Conservation (phyloP, 23 tunicate species). For the Trididemnum nubilum region DNA sequence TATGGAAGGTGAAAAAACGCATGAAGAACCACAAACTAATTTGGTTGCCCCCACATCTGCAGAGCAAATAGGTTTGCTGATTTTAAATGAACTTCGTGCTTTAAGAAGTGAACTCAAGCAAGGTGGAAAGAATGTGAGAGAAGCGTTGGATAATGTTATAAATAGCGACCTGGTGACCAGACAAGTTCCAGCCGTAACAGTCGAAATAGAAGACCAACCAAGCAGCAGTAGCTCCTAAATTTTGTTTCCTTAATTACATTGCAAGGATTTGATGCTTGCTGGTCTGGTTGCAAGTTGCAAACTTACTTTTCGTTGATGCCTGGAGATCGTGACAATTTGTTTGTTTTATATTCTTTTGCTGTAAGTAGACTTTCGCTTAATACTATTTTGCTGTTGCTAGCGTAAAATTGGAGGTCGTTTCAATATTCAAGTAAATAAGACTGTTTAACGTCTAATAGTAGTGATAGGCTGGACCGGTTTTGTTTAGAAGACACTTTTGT, state of each 20-base stretch:
- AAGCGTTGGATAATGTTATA: slow-evolving; percentile 15
- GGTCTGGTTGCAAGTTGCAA: too few species aligned
- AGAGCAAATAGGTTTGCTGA: slow-evolving; percentile 22
- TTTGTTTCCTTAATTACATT: not conserved
- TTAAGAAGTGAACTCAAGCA: slow-evolving; percentile 20
- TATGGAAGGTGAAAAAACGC: not conserved
- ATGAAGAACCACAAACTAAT: not conserved
- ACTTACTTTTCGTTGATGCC: too few species aligned
- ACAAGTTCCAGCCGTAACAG: not conserved
- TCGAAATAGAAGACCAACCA: not conserved
- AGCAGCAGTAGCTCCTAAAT: not conserved
- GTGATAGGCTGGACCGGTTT: too few species aligned
- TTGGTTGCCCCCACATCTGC: not conserved
- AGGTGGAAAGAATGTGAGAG: slow-evolving; percentile 31
- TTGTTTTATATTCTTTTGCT: too few species aligned
- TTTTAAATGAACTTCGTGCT: slow-evolving; percentile 34
- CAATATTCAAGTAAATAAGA: too few species aligned
- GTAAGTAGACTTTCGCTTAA: too few species aligned
- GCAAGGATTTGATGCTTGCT: too few species aligned
- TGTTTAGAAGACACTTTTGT: too few species aligned
- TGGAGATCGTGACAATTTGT: too few species aligned
- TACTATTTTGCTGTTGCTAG: too few species aligned
- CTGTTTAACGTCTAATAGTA: too few species aligned
- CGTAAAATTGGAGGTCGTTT: too few species aligned
- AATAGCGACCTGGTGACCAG: not conserved